Evolutionary conservation across 1,140 invertebrate genomes (phyloP).

Genomic region (Orchestia grillus): DNA sequence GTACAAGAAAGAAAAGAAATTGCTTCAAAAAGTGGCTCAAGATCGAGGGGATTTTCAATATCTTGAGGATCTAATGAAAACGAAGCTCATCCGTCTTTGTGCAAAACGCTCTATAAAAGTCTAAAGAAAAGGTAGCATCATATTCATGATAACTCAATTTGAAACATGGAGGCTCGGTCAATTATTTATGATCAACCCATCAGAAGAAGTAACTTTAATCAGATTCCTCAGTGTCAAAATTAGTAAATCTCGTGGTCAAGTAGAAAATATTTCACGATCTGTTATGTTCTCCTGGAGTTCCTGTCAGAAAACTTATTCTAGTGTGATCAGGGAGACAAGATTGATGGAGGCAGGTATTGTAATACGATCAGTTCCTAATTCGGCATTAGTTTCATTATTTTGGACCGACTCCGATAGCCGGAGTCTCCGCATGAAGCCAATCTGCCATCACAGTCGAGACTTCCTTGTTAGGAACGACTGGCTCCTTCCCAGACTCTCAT

Average conservation of each 20-base stretch:
- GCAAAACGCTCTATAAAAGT: neutral
- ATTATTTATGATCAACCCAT: neutral
- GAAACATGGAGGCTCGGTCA: neutral
- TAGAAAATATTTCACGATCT: conserved; percentile 5
- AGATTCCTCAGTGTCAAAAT: neutral
- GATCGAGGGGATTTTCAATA: neutral
- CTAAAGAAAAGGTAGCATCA: neutral
- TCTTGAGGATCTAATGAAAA: neutral
- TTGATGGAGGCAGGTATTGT: conserved; percentile 28
- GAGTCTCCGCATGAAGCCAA: conserved; percentile 33
- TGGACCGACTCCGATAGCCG: neutral
- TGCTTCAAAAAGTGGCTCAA: neutral
- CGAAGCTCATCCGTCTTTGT: neutral
- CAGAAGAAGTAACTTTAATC: neutral
- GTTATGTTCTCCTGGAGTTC: neutral
- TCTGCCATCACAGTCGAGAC: conserved; percentile 53
- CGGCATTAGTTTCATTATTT: conserved; percentile 49
- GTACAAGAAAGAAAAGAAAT: neutral
- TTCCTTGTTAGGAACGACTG: conserved; percentile 15
- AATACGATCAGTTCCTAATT: conserved; percentile 40
- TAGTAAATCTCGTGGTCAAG: neutral
- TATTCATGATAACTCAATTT: neutral
- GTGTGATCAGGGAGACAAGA: conserved; percentile 20
- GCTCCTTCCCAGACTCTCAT: neutral
- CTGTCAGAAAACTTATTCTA: conserved; percentile 25